Evolutionary conservation across 2,797 vertebrate genomes (phyloP), one percentile per base, ranked within the genome.

Genomic region (Urocyon cinereoargenteus): DNA sequence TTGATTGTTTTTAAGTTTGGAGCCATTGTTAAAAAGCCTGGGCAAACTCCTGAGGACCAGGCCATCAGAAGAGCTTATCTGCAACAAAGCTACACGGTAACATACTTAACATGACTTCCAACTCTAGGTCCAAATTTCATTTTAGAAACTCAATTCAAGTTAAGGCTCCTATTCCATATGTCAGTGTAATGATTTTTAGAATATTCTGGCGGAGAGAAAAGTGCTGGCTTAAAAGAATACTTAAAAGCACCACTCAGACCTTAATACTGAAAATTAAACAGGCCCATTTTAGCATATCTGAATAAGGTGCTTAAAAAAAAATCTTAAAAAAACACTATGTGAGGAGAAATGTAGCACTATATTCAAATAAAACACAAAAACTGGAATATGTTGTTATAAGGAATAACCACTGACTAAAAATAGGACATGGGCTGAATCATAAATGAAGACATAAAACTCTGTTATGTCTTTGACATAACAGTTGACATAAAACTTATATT

Each of bases 321-420:
- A 86, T 8, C 31, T 55, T 82, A n/a, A 86, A 68, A 59, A 3
- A 75, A 14, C 22, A 61, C 18, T 75, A 36, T 79, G 14, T 88
- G 21, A 55, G 22, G 3, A 26, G 28, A 89, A 95, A 84, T 40
- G 22, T 6, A 93, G n/a, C 16, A 84, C 36, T 86, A 26, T 45
- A 75, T 86, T 94, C 24, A 83, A 93, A 86, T 16, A 92, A 86
- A 40, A 75, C 24, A 70, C 5, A 90, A n/a, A 96, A 94, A 66
- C 34, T 70, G n/a, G 31, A 90, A 51, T 51, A 92, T 59, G 16
- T 14, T 86, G 45, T 82, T 90, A n/a, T 51, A 84, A 92, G 64
- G 73, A 77, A 59, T 75, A 89, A 81, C 19, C 31, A 16, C 10
- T 59, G 24, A 96, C 28, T 83, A 70, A 96, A 96, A 97, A 79